Evolutionary conservation across 2,888 invertebrate species (phyloP), one percentile per base, ranked within the genome.

Genomic region (Seira sanloemensis): DNA sequence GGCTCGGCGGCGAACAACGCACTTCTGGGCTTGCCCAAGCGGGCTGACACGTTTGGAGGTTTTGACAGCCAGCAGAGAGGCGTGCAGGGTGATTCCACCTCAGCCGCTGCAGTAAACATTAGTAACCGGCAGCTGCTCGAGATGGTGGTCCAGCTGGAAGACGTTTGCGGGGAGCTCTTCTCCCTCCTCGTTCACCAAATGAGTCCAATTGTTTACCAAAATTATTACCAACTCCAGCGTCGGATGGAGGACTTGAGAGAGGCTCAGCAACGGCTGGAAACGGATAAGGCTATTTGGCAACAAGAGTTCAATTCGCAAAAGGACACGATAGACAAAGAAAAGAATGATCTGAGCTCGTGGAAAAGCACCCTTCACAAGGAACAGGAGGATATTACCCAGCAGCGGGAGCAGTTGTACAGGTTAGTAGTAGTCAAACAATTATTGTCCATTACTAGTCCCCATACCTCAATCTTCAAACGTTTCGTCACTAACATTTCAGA

Each of bases 31-130:
- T 92, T 98, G 86, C 98, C 98, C 19, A 95, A 97, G 90, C 93
- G 98, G 27, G 98, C 98, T 0, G 98, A 98, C 92, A 98, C 98
- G 1, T 98, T 98, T 92, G 97, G 97, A 0, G 98, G 98, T 7
- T 98, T 98, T 90, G 98, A 98, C 92, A 91, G 90, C 81, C 90
- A 89, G 37, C 89, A 89, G 77, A 76, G 89, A 71, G 66, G 78
- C 19, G 9, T 66, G 1, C 78, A 74, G 23, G 78, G 74, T 0
- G 83, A 84, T 0, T 1, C 5, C 12, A 1, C 2, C 24, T 1
- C 25, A 37, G 24, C 37, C 19, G 24, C 54, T 23, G 1, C 24
- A 0, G 24, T 67, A 16, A 72, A 69, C 21, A 78, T 82, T 23
- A 78, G 66, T 16, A 58, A 54, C 46, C 50, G 72, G 1, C 79